Conservation (phyloP, 2,888 invertebrate species). For the Xestoiulus laeticollis region DNA sequence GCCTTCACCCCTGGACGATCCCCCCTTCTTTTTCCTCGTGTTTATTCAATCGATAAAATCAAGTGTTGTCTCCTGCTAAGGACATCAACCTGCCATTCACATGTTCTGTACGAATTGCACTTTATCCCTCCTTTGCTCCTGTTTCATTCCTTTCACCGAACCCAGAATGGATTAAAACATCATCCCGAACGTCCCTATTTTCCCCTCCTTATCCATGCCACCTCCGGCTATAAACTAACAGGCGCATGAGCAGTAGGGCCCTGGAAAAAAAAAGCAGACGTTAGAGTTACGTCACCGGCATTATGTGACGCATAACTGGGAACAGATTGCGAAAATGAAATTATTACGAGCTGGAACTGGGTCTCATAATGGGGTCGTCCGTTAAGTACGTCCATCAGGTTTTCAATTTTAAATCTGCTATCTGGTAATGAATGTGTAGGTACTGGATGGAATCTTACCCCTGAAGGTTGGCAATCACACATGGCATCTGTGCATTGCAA, state of each 20-base stretch:
- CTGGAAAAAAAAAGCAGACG: too few relatives aligned
- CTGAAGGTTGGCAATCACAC: too few relatives aligned
- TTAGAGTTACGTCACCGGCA: too few relatives aligned
- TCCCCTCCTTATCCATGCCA: not conserved
- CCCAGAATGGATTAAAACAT: conserved; percentile 26
- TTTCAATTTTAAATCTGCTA: too few relatives aligned
- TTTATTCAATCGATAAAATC: conserved; percentile 26
- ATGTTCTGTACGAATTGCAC: not conserved
- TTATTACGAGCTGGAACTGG: too few relatives aligned
- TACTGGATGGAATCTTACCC: too few relatives aligned
- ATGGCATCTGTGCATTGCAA: too few relatives aligned
- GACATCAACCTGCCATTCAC: conserved; percentile 26
- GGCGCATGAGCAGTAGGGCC: not conserved
- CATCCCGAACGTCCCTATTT: not conserved
- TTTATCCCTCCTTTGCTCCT: not conserved
- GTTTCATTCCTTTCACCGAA: not conserved
- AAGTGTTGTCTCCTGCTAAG: conserved; percentile 26
- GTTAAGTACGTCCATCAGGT: too few relatives aligned
- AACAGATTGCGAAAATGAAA: too few relatives aligned
- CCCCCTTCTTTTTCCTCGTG: not conserved
- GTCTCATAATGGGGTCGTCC: too few relatives aligned
- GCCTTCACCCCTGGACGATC: not conserved
- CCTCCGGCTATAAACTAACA: not conserved
- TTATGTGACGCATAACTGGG: too few relatives aligned
- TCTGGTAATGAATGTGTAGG: too few relatives aligned